These are phyloP conservation scores for Megamerina dolium DNA, from an alignment of 2,888 invertebrate species.

Conservation along the genomic window DNA sequence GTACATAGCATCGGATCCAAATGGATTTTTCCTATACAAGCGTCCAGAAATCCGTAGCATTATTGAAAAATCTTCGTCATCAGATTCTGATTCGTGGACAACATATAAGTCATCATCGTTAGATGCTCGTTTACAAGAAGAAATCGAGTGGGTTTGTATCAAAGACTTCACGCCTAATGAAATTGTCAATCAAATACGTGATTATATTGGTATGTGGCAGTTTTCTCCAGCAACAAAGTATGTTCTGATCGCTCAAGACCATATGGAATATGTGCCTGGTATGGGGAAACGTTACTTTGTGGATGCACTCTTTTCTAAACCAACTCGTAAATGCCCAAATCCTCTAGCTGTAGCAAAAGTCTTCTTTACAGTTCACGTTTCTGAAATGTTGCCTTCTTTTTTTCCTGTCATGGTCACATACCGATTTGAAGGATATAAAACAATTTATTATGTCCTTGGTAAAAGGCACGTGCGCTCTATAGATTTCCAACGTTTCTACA, in stretches of 20 bases:
- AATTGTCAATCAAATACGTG: conserved; percentile 25
- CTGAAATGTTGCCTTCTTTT: conserved; percentile 24
- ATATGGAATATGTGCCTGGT: conserved; percentile 18
- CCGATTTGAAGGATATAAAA: conserved; percentile 38
- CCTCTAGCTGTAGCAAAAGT: conserved; percentile 41
- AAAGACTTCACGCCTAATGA: conserved; percentile 7
- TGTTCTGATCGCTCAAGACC: conserved; percentile 27
- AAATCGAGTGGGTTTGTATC: conserved; percentile 10
- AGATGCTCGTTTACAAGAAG: too few species aligned
- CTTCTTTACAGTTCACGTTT: conserved; percentile 37
- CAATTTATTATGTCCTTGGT: conserved; percentile 31
- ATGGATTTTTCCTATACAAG: too few species aligned
- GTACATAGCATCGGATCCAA: too few species aligned
- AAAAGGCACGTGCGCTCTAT: conserved; percentile 18
- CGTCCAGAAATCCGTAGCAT: too few species aligned
- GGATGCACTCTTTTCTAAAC: conserved; percentile 40
- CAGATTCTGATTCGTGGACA: too few species aligned
- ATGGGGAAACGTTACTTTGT: conserved; percentile 32
- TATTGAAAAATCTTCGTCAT: too few species aligned
- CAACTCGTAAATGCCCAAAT: conserved; percentile 39
- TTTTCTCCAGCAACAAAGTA: conserved; percentile 37
- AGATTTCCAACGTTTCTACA: conserved; percentile 34
- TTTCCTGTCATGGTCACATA: conserved; percentile 41
- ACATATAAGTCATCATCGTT: background rate
- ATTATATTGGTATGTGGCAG: conserved; percentile 33